Conservation (phyloP, 2,113 vertebrate genomes). For the Callopanchax toddi region DNA sequence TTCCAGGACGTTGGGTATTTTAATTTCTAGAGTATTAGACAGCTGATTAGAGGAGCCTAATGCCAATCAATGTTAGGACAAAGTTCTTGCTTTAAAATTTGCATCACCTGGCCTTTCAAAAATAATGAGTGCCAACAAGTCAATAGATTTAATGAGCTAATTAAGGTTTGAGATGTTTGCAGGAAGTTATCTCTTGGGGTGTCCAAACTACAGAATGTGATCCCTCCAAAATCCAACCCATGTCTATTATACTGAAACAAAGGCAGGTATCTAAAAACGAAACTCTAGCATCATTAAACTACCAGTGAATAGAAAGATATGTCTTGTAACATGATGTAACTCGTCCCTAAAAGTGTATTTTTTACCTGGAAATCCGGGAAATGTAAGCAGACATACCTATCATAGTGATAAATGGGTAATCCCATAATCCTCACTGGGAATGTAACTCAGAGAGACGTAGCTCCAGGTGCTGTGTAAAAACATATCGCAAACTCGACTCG, state of each 20-base stretch:
- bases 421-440: slow-evolving; percentile 42
- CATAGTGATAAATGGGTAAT: slow-evolving; percentile 21
- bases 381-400: slow-evolving; percentile 73
- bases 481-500: slow-evolving; percentile 20
- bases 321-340: neutral
- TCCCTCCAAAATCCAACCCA: neutral
- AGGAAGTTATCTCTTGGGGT: neutral
- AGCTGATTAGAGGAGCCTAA: neutral
- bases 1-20: neutral
- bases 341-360: neutral
- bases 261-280: neutral
- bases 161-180: neutral
- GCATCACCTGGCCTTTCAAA: neutral
- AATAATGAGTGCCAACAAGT: neutral
- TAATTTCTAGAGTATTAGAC: neutral
- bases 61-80: neutral
- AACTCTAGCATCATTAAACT: neutral
- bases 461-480: slow-evolving; percentile 10
- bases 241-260: neutral
- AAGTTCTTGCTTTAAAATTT: neutral
- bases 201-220: too few species aligned
- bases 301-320: neutral
- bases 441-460: slow-evolving; percentile 4
- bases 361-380: slow-evolving; percentile 29
- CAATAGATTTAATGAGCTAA: neutral